Evolutionary conservation across 2,113 vertebrate genomes (phyloP), one percentile per base, ranked within the genome.

Genomic region (Mixornis gularis): DNA sequence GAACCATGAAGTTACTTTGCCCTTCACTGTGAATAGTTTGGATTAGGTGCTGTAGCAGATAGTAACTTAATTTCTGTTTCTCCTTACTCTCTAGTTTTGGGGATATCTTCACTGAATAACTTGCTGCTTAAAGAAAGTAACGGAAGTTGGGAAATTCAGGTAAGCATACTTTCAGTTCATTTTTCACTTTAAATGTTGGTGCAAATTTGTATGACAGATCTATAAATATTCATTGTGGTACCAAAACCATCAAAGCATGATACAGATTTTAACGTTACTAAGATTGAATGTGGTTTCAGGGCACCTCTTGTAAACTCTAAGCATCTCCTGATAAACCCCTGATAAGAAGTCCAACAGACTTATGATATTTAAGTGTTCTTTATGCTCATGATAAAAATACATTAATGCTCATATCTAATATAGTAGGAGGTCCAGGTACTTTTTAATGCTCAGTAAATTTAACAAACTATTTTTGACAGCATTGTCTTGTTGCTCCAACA

Each of bases 111-210:
- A 90, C 46, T 74, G 76, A 79, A 26, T 69, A 66, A 62, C 34
- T 69, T 95, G 69, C 87, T 91, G 69, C 87, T 87, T 86, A 55
- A 65, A 69, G 58, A 44, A 85, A 58, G 20, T 83, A 56, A 90
- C 69, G 81, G 68, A 94, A 85, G 48, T 83, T 73, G 27, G 71
- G 82, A 92, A 93, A 81, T 79, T 86, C 60, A 84, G 65, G 76
- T 82, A 79, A 27, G 73, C 34, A 68, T 89, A 66, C 62, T 85
- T 26, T 56, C 14, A 32, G 12, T 85, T 96, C 90, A 34, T 49
- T 96, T 74, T 90, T 96, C 13, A 17, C 8, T 92, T 63, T 53
- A 89, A 91, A 65, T 40, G 18, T 70, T 94, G 43, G 38, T 40
- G 14, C 60, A 85, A 44, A 71, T 64, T 22, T 51, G 25, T 44